phyloP scores from a whole-genome alignment of 2,797 vertebrate genomes.

The Micrastur ruficollis region DNA sequence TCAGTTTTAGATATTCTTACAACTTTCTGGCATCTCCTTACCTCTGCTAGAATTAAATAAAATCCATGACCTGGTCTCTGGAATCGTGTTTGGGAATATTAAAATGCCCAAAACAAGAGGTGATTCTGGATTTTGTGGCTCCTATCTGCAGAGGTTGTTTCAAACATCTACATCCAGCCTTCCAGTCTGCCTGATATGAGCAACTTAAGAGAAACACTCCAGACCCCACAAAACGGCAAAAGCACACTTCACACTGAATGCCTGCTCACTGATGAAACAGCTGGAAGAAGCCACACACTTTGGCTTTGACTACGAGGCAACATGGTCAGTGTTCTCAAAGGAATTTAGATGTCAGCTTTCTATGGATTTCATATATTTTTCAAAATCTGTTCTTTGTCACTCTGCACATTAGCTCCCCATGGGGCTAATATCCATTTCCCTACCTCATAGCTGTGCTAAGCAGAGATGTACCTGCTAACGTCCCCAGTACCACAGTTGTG shows the following conservation, averaged over 20 bases:
- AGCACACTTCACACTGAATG: background rate
- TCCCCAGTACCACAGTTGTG: background rate
- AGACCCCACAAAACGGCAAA: background rate
- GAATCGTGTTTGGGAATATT: background rate
- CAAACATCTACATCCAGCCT: background rate
- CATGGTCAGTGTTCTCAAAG: background rate
- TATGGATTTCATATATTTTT: background rate
- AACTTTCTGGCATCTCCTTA: background rate
- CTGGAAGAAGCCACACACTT: background rate
- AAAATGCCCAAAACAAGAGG: background rate
- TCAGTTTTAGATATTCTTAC: background rate
- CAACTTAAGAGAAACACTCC: background rate
- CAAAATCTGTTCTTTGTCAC: background rate
- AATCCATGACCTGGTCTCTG: background rate
- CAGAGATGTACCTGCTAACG: background rate
- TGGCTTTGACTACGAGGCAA: background rate
- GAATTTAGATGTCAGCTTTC: background rate
- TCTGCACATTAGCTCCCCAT: background rate
- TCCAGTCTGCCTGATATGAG: background rate
- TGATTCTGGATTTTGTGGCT: background rate
- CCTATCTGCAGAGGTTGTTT: background rate
- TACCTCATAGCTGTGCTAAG: background rate
- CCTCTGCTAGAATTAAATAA: background rate
- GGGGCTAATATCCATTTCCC: background rate
- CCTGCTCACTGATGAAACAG: background rate